Percentiles rank a stretch among this genome's conserved stretches.
Evolutionary conservation across 2,113 vertebrate genomes (phyloP).

Genomic region (Galemys pyrenaicus): DNA sequence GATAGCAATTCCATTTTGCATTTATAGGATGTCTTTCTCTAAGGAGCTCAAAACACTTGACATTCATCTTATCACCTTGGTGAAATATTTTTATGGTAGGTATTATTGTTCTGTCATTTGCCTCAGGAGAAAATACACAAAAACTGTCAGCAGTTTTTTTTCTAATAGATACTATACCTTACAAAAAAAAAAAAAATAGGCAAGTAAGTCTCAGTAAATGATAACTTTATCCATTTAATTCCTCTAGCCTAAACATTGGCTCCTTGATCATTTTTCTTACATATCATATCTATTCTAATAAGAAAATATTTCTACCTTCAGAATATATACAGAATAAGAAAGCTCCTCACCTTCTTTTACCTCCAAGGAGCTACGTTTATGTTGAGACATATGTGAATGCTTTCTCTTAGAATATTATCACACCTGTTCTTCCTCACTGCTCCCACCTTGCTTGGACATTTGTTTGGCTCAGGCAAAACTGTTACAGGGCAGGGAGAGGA

Average conservation of each 20-base stretch:
- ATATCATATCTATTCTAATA: not conserved
- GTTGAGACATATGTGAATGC: not conserved
- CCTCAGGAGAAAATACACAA: not conserved
- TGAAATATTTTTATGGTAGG: not conserved
- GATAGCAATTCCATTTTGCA: not conserved
- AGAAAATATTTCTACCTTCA: not conserved
- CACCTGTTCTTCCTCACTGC: not conserved
- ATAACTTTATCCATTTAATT: not conserved
- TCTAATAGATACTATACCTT: not conserved
- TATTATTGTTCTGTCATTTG: not conserved
- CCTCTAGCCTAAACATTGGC: not conserved
- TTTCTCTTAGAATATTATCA: not conserved
- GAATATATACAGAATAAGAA: not conserved
- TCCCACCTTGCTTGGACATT: not conserved
- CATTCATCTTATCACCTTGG: not conserved
- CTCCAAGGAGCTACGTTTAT: not conserved
- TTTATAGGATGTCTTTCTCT: slow-evolving; percentile 2
- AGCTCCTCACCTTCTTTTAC: not conserved
- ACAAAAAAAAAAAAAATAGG: not conserved
- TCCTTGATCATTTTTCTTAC: not conserved
- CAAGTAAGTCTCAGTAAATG: not conserved
- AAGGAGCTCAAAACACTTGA: not conserved
- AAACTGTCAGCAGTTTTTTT: not conserved
- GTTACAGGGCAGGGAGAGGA: too few species aligned
- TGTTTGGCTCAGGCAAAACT: not conserved